These are phyloP conservation scores for Campoplex nolae DNA, from an alignment of 2,888 invertebrate species.

Conservation along the genomic window DNA sequence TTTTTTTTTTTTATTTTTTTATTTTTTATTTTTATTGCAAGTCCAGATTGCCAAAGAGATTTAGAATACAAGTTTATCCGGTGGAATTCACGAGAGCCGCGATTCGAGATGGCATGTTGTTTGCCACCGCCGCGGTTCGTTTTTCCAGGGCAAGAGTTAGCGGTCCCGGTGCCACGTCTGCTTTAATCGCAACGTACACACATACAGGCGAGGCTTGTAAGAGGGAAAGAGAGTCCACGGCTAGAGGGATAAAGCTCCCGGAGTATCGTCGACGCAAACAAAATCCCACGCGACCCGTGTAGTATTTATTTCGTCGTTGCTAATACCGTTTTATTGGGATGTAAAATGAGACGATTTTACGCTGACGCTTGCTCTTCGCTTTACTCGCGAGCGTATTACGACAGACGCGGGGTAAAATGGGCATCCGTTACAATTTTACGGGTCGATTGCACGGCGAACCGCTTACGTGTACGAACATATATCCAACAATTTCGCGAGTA, in stretches of 20 bases:
- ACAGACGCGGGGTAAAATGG: conserved; percentile 8
- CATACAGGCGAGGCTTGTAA: neutral
- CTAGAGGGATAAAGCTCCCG: conserved; percentile 62
- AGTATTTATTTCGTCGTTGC: conserved; percentile 78
- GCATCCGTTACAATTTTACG: conserved; percentile 39
- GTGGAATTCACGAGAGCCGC: conserved; percentile 57
- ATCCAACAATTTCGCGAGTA: conserved; percentile 38
- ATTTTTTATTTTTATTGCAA: neutral
- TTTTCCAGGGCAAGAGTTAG: conserved; percentile 53
- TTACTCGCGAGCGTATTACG: conserved; percentile 60
- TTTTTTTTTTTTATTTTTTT: too few relatives aligned
- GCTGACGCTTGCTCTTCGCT: conserved; percentile 77
- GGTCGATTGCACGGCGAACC: neutral
- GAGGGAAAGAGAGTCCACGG: conserved; percentile 17
- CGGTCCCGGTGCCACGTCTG: conserved; percentile 70
- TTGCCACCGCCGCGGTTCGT: conserved; percentile 50
- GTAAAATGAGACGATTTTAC: conserved; percentile 79
- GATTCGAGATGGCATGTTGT: conserved; percentile 59
- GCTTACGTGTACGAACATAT: neutral
- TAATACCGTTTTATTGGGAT: conserved; percentile 81
- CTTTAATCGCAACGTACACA: conserved; percentile 73
- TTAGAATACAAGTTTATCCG: conserved; percentile 54
- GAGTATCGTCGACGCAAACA: conserved; percentile 74
- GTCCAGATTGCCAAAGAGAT: conserved; percentile 54
- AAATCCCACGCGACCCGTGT: conserved; percentile 67